Percentiles rank a stretch among this genome's conserved stretches.
These are phyloP conservation scores for Lithophane ornitopus DNA, from an alignment of 2,888 invertebrate species.

Conservation along the genomic window DNA sequence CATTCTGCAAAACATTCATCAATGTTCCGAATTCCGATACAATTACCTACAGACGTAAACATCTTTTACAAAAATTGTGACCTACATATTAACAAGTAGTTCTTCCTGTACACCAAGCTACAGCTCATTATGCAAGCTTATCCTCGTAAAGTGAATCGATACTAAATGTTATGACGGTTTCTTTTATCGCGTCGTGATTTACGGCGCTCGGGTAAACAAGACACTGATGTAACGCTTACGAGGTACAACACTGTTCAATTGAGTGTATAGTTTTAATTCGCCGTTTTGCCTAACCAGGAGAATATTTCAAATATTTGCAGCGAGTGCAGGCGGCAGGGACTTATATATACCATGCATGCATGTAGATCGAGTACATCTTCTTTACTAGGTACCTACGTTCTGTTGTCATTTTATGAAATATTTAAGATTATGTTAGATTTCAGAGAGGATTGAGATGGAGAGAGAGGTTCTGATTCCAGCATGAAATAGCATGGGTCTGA, in stretches of 20 bases:
- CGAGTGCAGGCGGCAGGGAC: background rate
- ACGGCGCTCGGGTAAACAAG: slow-evolving; percentile 10
- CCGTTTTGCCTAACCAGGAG: no score
- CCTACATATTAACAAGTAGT: slow-evolving; percentile 18
- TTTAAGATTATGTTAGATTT: no score
- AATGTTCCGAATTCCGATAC: slow-evolving; percentile 8
- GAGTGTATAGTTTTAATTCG: no score
- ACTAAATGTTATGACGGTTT: slow-evolving; percentile 34
- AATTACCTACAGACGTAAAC: slow-evolving; percentile 10
- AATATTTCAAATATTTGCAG: background rate
- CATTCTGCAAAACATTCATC: background rate
- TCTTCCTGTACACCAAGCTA: slow-evolving; percentile 25
- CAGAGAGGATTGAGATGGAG: no score
- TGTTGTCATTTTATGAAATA: no score
- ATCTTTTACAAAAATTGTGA: slow-evolving; percentile 11
- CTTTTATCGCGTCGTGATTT: slow-evolving; percentile 45
- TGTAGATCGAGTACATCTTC: no score
- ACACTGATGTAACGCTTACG: slow-evolving; percentile 27
- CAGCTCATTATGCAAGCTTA: slow-evolving; percentile 31
- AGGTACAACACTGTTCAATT: background rate
- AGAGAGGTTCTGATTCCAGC: no score
- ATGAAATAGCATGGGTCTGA: no score
- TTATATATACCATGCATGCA: no score
- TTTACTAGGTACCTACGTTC: no score
- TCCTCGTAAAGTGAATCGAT: slow-evolving; percentile 33